These are phyloP conservation scores for Drosophila kuntzei DNA, from an alignment of 2,888 invertebrate genomes.

Conservation along the genomic window DNA sequence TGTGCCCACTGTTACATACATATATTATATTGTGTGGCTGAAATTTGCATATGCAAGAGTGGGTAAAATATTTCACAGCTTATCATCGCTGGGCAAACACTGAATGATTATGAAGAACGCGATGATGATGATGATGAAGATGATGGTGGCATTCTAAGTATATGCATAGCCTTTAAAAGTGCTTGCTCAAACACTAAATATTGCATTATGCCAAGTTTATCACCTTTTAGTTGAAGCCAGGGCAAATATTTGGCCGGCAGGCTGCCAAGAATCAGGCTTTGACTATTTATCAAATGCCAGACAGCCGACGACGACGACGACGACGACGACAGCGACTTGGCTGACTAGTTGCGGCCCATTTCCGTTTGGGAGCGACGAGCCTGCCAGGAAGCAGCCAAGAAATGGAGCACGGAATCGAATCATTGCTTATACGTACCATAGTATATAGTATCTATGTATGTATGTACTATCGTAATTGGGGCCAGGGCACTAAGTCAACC, in stretches of 20 bases:
- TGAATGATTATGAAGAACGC: constrained; percentile 7
- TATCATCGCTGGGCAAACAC: constrained; percentile 64
- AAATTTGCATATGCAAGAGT: constrained; percentile 49
- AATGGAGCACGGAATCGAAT: constrained; percentile 59
- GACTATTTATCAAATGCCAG: constrained; percentile 59
- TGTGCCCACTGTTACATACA: constrained; percentile 17
- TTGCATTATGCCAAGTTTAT: constrained; percentile 72
- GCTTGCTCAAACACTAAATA: constrained; percentile 67
- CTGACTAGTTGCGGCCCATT: constrained; percentile 47
- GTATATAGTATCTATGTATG: constrained; percentile 4
- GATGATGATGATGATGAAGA: constrained; percentile 5
- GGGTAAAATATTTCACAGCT: constrained; percentile 64
- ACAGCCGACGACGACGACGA: constrained; percentile 7
- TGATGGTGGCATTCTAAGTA: constrained; percentile 2
- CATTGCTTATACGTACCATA: constrained; percentile 23
- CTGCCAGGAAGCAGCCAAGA: constrained; percentile 54
- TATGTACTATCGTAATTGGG: constrained; percentile 52
- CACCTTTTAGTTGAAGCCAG: constrained; percentile 67
- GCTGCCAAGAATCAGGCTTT: constrained; percentile 46
- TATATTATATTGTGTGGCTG: constrained; percentile 24
- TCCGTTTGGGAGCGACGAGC: constrained; percentile 28
- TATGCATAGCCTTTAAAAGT: constrained; percentile 36
- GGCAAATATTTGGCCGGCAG: constrained; percentile 63
- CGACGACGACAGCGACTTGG: constrained; percentile 4
- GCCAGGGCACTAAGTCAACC: constrained; percentile 60